Percentiles rank a stretch among this genome's conserved stretches.
phyloP scores from a whole-genome alignment of 1,140 invertebrate species.

The Drosophila tsacasi region DNA sequence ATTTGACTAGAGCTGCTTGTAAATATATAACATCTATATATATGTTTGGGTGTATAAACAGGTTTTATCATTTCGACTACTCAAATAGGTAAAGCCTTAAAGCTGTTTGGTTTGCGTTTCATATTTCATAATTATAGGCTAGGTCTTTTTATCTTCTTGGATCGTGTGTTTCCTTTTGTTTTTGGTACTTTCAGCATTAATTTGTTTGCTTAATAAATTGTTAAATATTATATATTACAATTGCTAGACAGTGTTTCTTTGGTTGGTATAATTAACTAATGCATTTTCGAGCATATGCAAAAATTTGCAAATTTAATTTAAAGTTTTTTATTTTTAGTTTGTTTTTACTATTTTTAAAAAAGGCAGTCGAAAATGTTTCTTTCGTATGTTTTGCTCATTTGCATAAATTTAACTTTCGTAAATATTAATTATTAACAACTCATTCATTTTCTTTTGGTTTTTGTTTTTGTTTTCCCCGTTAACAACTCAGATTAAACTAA shows the following conservation, averaged over 20 bases:
- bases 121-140: slow-evolving; percentile 55
- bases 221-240: slow-evolving; percentile 55
- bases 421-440: slow-evolving; percentile 68
- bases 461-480: slow-evolving; percentile 26
- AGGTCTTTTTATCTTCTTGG: slow-evolving; percentile 67
- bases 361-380: slow-evolving; percentile 80
- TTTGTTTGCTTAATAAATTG: slow-evolving; percentile 63
- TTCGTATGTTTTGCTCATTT: slow-evolving; percentile 60
- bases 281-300: slow-evolving; percentile 71
- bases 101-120: slow-evolving; percentile 66
- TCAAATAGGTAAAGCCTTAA: slow-evolving; percentile 70
- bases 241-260: slow-evolving; percentile 53
- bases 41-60: slow-evolving; percentile 47
- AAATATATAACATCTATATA: slow-evolving; percentile 66
- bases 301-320: slow-evolving; percentile 64
- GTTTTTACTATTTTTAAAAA: slow-evolving; percentile 69
- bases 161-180: slow-evolving; percentile 38
- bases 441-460: slow-evolving; percentile 46
- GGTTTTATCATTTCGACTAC: slow-evolving; percentile 56
- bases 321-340: slow-evolving; percentile 37
- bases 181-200: slow-evolving; percentile 76
- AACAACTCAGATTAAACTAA: slow-evolving; percentile 68
- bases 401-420: slow-evolving; percentile 52
- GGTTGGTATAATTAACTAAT: slow-evolving; percentile 59
- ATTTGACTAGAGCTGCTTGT: slow-evolving; percentile 66